A percentile compares a stretch with the other conserved stretches of the same genome.
phyloP scores from a whole-genome alignment of 2,113 vertebrate species.

The Panurus biarmicus region DNA sequence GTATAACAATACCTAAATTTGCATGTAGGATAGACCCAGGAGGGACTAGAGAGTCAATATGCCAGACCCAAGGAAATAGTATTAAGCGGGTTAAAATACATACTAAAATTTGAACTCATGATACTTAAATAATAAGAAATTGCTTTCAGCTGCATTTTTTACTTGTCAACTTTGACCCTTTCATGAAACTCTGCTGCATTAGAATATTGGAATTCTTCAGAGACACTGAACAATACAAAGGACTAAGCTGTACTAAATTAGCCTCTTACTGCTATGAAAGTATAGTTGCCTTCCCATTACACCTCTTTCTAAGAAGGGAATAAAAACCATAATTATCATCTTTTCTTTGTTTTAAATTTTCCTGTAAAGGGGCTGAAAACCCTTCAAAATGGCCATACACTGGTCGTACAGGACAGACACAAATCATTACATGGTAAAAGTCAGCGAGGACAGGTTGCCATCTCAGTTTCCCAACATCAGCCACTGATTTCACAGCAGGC shows the following conservation, averaged over 20 bases:
- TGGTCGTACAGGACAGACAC: background rate
- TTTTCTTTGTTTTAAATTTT: background rate
- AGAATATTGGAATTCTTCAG: background rate
- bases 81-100: background rate
- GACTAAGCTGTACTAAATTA: background rate
- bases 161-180: background rate
- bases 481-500: background rate
- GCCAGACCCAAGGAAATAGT: background rate
- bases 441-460: background rate
- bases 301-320: background rate
- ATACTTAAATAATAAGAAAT: background rate
- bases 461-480: background rate
- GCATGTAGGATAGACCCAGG: background rate
- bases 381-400: background rate
- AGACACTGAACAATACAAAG: background rate
- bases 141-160: background rate
- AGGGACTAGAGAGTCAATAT: background rate
- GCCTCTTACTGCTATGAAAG: background rate
- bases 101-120: background rate
- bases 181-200: background rate
- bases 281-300: background rate
- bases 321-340: background rate
- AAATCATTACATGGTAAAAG: background rate
- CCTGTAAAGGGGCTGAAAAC: background rate
- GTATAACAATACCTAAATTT: background rate